Percentiles rank a stretch among this genome's conserved stretches.
These are phyloP conservation scores for Ophion obscuratus DNA, from an alignment of 2,888 invertebrate species.

Conservation along the genomic window DNA sequence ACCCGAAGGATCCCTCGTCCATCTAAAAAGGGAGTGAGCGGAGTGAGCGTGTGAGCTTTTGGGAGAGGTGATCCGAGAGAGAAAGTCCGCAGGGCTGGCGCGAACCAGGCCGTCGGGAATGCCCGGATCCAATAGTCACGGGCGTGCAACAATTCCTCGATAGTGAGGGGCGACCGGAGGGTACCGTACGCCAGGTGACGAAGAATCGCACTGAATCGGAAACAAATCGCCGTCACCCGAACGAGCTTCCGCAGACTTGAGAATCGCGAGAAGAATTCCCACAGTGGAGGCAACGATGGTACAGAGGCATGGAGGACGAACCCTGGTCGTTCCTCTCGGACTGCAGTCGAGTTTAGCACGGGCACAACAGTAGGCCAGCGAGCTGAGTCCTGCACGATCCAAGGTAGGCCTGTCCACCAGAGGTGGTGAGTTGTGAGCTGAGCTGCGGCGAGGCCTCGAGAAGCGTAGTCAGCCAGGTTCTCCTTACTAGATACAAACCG, in stretches of 20 bases:
- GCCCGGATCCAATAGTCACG: slow-evolving; percentile 11
- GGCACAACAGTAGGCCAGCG: no score
- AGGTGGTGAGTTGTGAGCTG: slow-evolving; percentile 22
- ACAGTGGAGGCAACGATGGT: neutral
- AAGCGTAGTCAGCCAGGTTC: no score
- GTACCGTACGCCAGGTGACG: no score
- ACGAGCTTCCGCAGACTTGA: no score
- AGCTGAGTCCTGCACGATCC: neutral
- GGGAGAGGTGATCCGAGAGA: neutral
- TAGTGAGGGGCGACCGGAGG: no score
- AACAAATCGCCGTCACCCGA: neutral
- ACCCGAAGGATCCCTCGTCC: slow-evolving; percentile 31
- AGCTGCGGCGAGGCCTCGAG: slow-evolving; percentile 25
- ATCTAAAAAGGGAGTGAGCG: slow-evolving; percentile 33
- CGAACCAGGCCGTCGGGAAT: neutral
- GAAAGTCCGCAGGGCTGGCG: slow-evolving; percentile 1
- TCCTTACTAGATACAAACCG: slow-evolving; percentile 34
- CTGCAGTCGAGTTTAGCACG: no score
- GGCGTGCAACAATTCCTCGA: no score
- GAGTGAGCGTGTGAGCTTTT: slow-evolving; percentile 8
- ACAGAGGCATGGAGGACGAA: no score
- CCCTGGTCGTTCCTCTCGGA: slow-evolving; percentile 14
- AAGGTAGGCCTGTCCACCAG: slow-evolving; percentile 37
- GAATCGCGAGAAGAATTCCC: slow-evolving; percentile 6
- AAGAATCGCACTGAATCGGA: slow-evolving; percentile 10